Evolutionary conservation across 2,113 vertebrate species (phyloP).

Genomic region (Lampris megalopsis): DNA sequence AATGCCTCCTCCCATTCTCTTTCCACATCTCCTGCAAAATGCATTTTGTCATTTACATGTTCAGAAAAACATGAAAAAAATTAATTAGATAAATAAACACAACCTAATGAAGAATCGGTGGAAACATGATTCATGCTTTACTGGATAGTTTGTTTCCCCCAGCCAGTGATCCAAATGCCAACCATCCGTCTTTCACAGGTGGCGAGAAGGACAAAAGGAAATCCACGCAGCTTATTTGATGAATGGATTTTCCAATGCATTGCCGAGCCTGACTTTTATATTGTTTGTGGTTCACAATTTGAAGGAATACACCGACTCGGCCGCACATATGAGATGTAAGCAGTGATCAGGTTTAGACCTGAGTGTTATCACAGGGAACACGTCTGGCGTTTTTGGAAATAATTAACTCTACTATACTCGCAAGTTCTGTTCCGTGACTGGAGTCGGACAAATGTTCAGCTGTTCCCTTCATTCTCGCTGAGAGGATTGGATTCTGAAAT

Average conservation of each 20-base stretch:
- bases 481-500: background rate
- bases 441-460: background rate
- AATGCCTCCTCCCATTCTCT: no score
- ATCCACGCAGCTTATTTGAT: conserved; percentile 39
- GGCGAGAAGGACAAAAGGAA: conserved; percentile 43
- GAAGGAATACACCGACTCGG: conserved; percentile 5
- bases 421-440: background rate
- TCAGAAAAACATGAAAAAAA: no score
- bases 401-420: background rate
- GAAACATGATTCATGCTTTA: background rate
- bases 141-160: background rate
- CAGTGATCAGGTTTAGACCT: background rate
- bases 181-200: conserved; percentile 20
- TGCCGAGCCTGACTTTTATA: conserved; percentile 1
- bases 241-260: conserved; percentile 32
- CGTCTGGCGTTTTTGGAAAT: background rate
- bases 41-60: no score
- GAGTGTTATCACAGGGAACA: background rate
- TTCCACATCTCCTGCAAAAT: no score
- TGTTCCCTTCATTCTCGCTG: background rate
- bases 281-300: conserved; percentile 8
- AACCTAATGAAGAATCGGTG: background rate
- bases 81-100: background rate
- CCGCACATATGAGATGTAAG: conserved; percentile 14
- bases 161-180: conserved; percentile 37